Evolutionary conservation across 1,140 invertebrate species (phyloP).

Genomic region (Temnothorax longispinosus): DNA sequence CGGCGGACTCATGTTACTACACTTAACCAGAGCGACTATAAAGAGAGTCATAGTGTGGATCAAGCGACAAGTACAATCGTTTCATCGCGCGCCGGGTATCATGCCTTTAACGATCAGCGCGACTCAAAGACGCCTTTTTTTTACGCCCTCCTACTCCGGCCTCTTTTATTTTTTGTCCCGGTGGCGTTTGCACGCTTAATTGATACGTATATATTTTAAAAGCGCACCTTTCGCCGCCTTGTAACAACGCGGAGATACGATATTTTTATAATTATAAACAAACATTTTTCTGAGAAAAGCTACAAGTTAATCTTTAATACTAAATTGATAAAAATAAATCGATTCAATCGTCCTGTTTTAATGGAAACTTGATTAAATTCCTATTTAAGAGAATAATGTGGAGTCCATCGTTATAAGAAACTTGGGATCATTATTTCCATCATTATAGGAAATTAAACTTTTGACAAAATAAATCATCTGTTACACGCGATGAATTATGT

Average conservation of each 20-base stretch:
- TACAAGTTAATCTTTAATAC: not conserved
- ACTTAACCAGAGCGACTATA: constrained; percentile 54
- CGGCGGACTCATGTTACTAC: not conserved
- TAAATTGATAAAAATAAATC: not conserved
- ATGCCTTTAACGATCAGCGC: not conserved
- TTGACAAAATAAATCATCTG: not conserved
- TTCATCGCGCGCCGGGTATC: constrained; percentile 64
- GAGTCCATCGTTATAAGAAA: not conserved
- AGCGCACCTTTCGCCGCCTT: not conserved
- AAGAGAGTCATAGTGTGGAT: constrained; percentile 40
- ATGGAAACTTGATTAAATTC: not conserved
- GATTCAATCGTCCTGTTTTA: not conserved
- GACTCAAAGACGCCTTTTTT: constrained; percentile 26
- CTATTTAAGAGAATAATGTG: not conserved
- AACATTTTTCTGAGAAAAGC: not conserved
- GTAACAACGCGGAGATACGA: not conserved
- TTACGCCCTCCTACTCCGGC: not conserved
- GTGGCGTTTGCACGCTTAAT: constrained; percentile 26
- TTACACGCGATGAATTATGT: not conserved
- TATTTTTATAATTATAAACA: not conserved
- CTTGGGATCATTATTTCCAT: too few species aligned
- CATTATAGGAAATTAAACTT: not conserved
- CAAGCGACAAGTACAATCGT: constrained; percentile 60
- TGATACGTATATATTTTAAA: constrained; percentile 24
- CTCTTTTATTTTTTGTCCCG: constrained; percentile 6